These are phyloP conservation scores for Drosophila cardini DNA, from an alignment of 1,140 invertebrate genomes.

Conservation along the genomic window DNA sequence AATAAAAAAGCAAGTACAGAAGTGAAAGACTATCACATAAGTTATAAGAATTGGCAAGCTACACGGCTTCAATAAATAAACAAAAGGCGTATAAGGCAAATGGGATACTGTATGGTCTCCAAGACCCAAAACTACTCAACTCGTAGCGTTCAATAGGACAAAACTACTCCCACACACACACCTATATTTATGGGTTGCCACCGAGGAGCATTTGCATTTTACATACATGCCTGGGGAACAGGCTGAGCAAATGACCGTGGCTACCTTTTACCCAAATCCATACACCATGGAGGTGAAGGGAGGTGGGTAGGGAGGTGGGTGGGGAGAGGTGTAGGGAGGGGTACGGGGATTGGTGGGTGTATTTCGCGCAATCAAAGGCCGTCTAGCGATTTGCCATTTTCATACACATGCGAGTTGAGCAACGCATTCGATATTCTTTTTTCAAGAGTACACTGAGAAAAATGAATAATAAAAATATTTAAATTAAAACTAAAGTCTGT, in stretches of 20 bases:
- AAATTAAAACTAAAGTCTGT: too few species aligned
- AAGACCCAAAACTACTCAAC: constrained; percentile 71
- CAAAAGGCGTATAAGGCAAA: constrained; percentile 71
- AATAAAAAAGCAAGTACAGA: constrained; percentile 6
- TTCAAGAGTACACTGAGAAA: neutral
- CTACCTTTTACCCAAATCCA: constrained; percentile 34
- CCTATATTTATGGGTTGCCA: constrained; percentile 70
- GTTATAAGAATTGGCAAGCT: constrained; percentile 78
- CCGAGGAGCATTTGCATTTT: constrained; percentile 66
- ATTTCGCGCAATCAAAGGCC: constrained; percentile 74
- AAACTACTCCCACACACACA: constrained; percentile 60
- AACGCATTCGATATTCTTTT: constrained; percentile 66
- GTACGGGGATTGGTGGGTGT: neutral
- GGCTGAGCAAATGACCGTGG: constrained; percentile 73
- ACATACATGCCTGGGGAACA: constrained; percentile 53
- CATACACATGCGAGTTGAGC: constrained; percentile 75
- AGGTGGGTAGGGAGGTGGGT: neutral
- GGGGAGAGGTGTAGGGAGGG: neutral
- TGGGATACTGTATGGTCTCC: constrained; percentile 48
- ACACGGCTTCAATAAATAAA: constrained; percentile 78
- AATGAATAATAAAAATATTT: too few species aligned
- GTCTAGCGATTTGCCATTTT: constrained; percentile 81
- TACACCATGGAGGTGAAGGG: neutral
- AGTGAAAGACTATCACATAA: constrained; percentile 60
- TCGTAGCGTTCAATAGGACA: constrained; percentile 30